These are phyloP conservation scores for Mechanitis messenoides DNA, from an alignment of 2,888 invertebrate genomes.

Conservation along the genomic window DNA sequence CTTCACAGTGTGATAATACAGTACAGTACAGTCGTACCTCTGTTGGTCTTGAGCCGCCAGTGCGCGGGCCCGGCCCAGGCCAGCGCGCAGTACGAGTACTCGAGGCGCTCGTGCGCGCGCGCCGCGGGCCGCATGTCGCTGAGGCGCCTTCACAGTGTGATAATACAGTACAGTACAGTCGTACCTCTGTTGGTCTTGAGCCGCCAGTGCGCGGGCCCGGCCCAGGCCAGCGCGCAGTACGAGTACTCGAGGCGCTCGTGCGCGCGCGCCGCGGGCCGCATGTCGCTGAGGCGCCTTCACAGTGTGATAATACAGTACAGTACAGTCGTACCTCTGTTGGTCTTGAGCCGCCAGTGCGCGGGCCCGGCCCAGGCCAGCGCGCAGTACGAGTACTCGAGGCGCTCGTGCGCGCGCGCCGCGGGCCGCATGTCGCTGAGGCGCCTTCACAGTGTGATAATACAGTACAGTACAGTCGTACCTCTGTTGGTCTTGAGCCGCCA, in stretches of 20 bases:
- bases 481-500: slow-evolving; percentile 80
- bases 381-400: slow-evolving; percentile 83
- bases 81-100: slow-evolving; percentile 82
- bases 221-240: slow-evolving; percentile 82
- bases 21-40: too few relatives aligned
- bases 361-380: slow-evolving; percentile 86
- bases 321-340: too few relatives aligned
- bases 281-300: slow-evolving; percentile 73
- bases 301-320: too few relatives aligned
- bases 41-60: slow-evolving; percentile 80
- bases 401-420: slow-evolving; percentile 58
- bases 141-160: too few relatives aligned
- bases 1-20: too few relatives aligned
- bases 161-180: too few relatives aligned
- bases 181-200: slow-evolving; percentile 52
- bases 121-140: slow-evolving; percentile 76
- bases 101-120: slow-evolving; percentile 69
- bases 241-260: slow-evolving; percentile 81
- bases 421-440: slow-evolving; percentile 77
- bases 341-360: slow-evolving; percentile 85
- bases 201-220: slow-evolving; percentile 90
- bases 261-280: slow-evolving; percentile 69
- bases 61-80: slow-evolving; percentile 89
- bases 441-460: too few relatives aligned
- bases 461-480: too few relatives aligned